Percentiles rank a stretch among this genome's conserved stretches.
These are phyloP conservation scores for Ginglymostoma cirratum DNA, from an alignment of 2,113 vertebrate genomes.

Conservation along the genomic window DNA sequence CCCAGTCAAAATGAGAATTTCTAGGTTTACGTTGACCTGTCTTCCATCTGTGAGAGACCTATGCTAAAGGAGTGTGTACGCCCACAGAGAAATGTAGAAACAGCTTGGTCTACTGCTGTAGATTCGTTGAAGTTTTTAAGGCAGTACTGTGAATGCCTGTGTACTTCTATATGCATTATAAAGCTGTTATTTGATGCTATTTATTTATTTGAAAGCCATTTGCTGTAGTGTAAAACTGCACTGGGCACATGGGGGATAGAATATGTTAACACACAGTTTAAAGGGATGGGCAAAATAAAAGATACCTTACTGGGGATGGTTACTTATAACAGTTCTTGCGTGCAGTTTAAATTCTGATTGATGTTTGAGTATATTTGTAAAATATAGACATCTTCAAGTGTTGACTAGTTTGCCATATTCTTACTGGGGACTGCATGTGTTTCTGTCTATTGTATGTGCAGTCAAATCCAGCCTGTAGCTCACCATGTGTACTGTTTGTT, in stretches of 20 bases:
- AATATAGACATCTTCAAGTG: not conserved
- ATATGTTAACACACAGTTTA: not conserved
- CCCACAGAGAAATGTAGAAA: not conserved
- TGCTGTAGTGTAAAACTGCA: not conserved
- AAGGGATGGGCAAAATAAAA: not conserved
- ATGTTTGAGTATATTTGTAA: not conserved
- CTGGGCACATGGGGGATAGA: too few relatives aligned
- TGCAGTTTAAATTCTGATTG: not conserved
- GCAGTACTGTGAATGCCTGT: not conserved
- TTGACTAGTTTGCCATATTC: not conserved
- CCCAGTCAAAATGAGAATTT: not conserved
- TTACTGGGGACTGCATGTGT: slow-evolving; percentile 3
- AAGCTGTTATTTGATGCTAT: not conserved
- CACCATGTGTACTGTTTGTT: too few relatives aligned
- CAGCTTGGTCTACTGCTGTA: not conserved
- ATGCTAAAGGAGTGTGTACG: not conserved
- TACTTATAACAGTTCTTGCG: not conserved
- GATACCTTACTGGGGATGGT: not conserved
- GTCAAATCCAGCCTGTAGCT: too few relatives aligned
- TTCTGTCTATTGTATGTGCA: not conserved
- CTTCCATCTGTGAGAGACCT: not conserved
- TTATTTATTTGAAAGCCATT: not conserved
- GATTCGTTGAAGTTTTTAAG: not conserved
- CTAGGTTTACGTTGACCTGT: not conserved
- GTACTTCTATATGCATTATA: not conserved